These are phyloP conservation scores for Drosophila mettleri DNA, from an alignment of 2,888 invertebrate species.

Conservation along the genomic window DNA sequence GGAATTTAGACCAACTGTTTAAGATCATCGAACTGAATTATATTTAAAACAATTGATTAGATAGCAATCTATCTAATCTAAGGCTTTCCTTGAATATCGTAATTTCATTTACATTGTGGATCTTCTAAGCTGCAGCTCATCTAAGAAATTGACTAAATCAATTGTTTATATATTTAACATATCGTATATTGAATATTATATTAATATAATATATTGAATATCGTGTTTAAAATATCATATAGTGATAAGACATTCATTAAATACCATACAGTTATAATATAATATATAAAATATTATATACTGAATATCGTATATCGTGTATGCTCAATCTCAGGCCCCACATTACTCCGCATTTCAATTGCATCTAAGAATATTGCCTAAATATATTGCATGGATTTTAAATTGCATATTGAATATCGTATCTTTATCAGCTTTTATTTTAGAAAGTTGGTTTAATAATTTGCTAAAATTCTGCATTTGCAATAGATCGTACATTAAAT, in stretches of 20 bases:
- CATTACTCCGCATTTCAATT: background rate
- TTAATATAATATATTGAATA: too few relatives aligned
- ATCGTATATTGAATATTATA: too few relatives aligned
- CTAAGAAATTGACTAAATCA: background rate
- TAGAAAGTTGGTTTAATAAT: too few relatives aligned
- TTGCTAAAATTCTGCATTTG: too few relatives aligned
- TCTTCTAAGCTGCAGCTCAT: background rate
- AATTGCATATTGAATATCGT: background rate
- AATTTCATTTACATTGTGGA: background rate
- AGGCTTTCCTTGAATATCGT: background rate
- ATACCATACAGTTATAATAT: background rate
- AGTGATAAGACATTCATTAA: too few relatives aligned
- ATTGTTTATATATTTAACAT: too few relatives aligned
- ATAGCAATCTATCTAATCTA: background rate
- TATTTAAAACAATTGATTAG: background rate
- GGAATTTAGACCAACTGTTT: background rate
- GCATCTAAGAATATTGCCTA: background rate
- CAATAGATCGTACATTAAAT: background rate
- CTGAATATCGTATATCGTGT: background rate
- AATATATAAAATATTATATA: too few relatives aligned
- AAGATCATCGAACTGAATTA: background rate
- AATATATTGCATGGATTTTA: background rate
- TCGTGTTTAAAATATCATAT: background rate
- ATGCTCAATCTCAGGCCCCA: too few relatives aligned
- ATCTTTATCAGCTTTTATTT: background rate